Evolutionary conservation across 2,888 invertebrate species (phyloP), one percentile per base, ranked within the genome.

Genomic region (Neoitamus cyanurus): DNA sequence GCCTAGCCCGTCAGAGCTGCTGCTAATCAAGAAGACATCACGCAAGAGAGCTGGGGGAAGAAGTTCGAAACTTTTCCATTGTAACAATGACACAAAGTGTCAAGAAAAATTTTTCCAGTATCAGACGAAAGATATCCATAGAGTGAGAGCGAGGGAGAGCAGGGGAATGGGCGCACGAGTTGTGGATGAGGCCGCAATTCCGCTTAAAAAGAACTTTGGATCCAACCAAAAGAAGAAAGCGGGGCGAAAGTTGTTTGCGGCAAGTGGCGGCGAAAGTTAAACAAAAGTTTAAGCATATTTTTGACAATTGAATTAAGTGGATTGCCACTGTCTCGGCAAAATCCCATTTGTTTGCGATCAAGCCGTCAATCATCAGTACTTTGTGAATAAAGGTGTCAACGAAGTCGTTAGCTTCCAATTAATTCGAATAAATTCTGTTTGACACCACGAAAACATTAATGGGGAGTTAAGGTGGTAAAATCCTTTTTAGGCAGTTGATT

Each of bases 11-110:
- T 58, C 25, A 58, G 58, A 58, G 58, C 20, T 58, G 58, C 20
- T 58, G 58, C 58, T 58, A 58, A 58, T 58, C 58, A 58, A 58
- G 58, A 58, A 58, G 58, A 58, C 58, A 58, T 58, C 58, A 58
- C 58, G 58, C 58, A 58, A 58, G 58, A 6, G 42, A 3, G 5
- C 15, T n/a, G 48, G 20, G 48, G 48, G 58, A 6, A 6, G 11
- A 58, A 58, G 58, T 58, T 58, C 58, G 58, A 58, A 58, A 58
- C 58, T 58, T 58, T 58, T 58, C 58, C 58, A 58, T 58, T 58
- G 58, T 58, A 58, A 9, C 58, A 58, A 58, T 58, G 58, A 58
- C 58, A 58, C 58, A 58, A 58, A 58, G 58, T 58, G 58, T 58
- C 58, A 58, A 58, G 58, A 58, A 58, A 58, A 58, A 58, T 58